phyloP scores from a whole-genome alignment of 2,888 invertebrate species.

The Euspilapteryx auroguttella region DNA sequence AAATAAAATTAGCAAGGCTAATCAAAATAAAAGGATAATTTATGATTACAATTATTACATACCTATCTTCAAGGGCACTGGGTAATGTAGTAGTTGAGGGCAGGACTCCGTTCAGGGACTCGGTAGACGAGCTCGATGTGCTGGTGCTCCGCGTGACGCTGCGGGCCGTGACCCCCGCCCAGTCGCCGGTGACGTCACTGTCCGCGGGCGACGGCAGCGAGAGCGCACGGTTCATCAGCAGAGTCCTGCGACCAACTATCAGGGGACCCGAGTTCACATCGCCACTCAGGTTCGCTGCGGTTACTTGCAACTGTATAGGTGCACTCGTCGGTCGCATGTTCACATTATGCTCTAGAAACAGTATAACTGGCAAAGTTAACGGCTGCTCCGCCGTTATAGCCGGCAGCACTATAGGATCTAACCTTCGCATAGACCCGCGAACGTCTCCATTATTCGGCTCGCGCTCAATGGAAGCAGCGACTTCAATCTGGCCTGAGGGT shows the following conservation, averaged over 20 bases:
- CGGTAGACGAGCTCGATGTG: constrained; percentile 39
- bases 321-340: constrained; percentile 49
- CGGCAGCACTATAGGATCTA: constrained; percentile 46
- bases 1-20: too few relatives aligned
- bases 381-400: constrained; percentile 27
- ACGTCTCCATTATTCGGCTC: constrained; percentile 28
- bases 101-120: constrained; percentile 28
- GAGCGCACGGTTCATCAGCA: constrained; percentile 43
- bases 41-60: not conserved
- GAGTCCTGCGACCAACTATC: constrained; percentile 39
- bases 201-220: constrained; percentile 46
- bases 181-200: constrained; percentile 38
- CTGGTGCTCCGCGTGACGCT: constrained; percentile 37
- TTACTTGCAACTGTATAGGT: constrained; percentile 48
- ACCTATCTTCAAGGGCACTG: constrained; percentile 5
- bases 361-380: constrained; percentile 44
- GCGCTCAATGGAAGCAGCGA: constrained; percentile 27
- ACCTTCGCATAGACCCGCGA: constrained; percentile 44
- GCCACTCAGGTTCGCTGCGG: constrained; percentile 42
- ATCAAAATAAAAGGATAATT: too few relatives aligned
- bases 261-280: constrained; percentile 41
- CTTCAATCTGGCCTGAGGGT: constrained; percentile 22
- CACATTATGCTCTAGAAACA: constrained; percentile 46
- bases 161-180: constrained; percentile 36
- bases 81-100: constrained; percentile 16